Evolutionary conservation across 2,888 invertebrate genomes (phyloP), one percentile per base, ranked within the genome.

Genomic region (Epinotia demarniana): DNA sequence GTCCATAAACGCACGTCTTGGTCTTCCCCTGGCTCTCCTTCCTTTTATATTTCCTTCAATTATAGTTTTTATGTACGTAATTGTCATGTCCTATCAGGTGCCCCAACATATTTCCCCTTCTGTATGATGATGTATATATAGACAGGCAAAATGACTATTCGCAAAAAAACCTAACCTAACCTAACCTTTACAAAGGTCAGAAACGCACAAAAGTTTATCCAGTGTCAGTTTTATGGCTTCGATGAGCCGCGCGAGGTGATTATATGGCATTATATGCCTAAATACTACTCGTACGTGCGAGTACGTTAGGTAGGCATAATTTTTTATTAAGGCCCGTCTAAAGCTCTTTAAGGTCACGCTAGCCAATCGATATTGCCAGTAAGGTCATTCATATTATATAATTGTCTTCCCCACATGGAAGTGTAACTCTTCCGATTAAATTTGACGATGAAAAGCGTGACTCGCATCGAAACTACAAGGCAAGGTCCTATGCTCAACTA

Each of bases 371-470:
- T n/a, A 72, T 27, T 18, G 12, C 27, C 27, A 16, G 60, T 33
- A 60, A 53, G 66, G 71, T 74, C 77, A 75, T 77, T 76, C 76
- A 81, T 80, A 81, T 81, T 80, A 77, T 83, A 80, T 82, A 79
- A 86, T 84, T 81, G 82, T 79, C 82, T 81, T 79, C 82, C 81
- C 82, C 81, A 80, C 81, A 86, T 86, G 83, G 83, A 84, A 85
- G 82, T 81, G 87, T 87, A 86, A 87, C 85, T 86, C 84, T 84
- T 85, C 80, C 86, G 86, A 88, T 87, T 87, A 86, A 88, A 89
- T 89, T 88, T 85, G 79, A 84, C 87, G 68, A 57, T 43, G 68
- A 69, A 69, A 69, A 60, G 88, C 91, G 89, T 90, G 90, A 83
- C 84, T 87, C 79, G 89, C 86, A 86, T 90, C 83, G 79, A 81